Percentiles rank a stretch among this genome's conserved stretches.
Conservation (phyloP, 2,797 vertebrate species). For the Balearica regulorum region DNA sequence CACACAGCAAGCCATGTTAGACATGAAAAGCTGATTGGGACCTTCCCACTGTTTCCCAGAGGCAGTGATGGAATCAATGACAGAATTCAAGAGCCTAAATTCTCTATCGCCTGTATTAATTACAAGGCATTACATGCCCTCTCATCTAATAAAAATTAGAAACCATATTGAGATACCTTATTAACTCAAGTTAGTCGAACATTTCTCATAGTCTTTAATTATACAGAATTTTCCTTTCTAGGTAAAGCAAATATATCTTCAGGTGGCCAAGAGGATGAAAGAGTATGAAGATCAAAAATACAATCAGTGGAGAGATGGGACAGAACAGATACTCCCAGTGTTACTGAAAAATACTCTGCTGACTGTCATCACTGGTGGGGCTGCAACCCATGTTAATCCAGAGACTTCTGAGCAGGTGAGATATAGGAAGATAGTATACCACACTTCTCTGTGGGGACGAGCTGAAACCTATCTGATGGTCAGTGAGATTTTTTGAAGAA, state of each 20-base stretch:
- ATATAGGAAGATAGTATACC: neutral
- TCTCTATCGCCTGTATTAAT: neutral
- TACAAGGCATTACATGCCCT: neutral
- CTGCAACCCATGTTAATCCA: neutral
- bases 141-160: neutral
- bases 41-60: neutral
- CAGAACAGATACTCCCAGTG: conserved; percentile 69
- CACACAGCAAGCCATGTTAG: neutral
- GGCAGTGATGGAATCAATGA: neutral
- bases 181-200: neutral
- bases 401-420: conserved; percentile 60
- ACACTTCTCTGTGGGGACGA: neutral
- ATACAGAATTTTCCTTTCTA: conserved; percentile 39
- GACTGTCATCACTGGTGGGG: neutral
- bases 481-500: neutral
- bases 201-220: neutral
- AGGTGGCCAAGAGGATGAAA: conserved; percentile 77
- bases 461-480: neutral
- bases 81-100: neutral
- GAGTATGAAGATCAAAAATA: conserved; percentile 81
- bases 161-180: neutral
- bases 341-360: conserved; percentile 84
- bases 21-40: neutral
- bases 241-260: conserved; percentile 82
- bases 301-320: conserved; percentile 73